phyloP scores from a whole-genome alignment of 2,888 invertebrate genomes.

The Hyposoter dolosus region DNA sequence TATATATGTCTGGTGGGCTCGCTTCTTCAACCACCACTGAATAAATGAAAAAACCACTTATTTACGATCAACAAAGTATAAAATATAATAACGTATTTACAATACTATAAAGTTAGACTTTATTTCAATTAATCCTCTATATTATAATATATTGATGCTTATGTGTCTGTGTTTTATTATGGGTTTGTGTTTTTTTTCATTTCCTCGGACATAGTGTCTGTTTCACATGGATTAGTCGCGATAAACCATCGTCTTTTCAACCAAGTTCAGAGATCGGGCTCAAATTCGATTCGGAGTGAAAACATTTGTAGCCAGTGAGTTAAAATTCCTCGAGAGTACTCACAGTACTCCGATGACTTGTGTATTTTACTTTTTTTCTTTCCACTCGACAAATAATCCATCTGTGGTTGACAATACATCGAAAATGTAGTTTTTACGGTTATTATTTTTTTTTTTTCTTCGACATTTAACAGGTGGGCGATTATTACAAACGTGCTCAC shows the following conservation, averaged over 20 bases:
- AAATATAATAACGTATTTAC: slow-evolving; percentile 75
- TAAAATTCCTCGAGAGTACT: slow-evolving; percentile 23
- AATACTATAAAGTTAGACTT: slow-evolving; percentile 72
- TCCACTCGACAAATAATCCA: slow-evolving; percentile 14
- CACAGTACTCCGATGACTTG: slow-evolving; percentile 25
- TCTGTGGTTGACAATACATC: slow-evolving; percentile 13
- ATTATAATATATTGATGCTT: slow-evolving; percentile 59
- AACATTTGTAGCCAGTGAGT: slow-evolving; percentile 7
- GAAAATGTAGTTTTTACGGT: slow-evolving; percentile 23
- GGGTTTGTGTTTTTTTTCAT: slow-evolving; percentile 29
- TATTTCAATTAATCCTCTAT: slow-evolving; percentile 68
- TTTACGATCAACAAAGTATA: slow-evolving; percentile 74
- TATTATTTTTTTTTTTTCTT: slow-evolving; percentile 10
- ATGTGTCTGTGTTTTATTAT: slow-evolving; percentile 31
- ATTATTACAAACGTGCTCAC: background rate
- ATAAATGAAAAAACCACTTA: slow-evolving; percentile 69
- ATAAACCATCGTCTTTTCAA: background rate
- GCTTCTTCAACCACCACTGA: slow-evolving; percentile 18
- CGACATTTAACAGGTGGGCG: slow-evolving; percentile 34
- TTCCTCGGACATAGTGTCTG: slow-evolving; percentile 63
- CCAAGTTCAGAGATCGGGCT: slow-evolving; percentile 22
- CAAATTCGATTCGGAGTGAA: background rate
- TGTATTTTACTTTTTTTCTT: background rate
- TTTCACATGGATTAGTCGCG: slow-evolving; percentile 49
- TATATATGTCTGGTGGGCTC: slow-evolving; percentile 28